Base-by-base conservation (phyloP, 2,113 vertebrate species). In the Alectura lathami region DNA sequence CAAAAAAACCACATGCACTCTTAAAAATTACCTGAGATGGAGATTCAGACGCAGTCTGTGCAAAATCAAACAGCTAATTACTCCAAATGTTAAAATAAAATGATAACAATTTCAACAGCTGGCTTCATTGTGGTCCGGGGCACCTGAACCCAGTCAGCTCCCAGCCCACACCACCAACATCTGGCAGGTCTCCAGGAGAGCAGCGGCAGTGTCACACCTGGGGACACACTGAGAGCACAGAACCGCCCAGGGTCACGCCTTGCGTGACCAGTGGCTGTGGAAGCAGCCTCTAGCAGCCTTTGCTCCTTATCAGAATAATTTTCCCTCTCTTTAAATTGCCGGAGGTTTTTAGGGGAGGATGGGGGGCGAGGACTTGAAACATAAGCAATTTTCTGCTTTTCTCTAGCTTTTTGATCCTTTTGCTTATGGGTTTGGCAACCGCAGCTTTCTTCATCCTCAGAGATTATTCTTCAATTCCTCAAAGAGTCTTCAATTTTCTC, bases 401-500 rank as follows among this genome's bases (percentile, higher is more conserved):
- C 70, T 63, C 48, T 67, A 67, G 60, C 94, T 75, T 95, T 94
- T 94, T 93, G 79, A 94, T 95, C 93, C 90, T 68, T 91, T 90
- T 2, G 17, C 91, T 95, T 88, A 40, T 32, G 80, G 93, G 77
- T 95, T 96, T 92, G 74, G 89, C 93, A 96, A 95, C 91, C 12
- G 53, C 94, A 86, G 85, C 70, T 96, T 94, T 47, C 87, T 95
- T 96, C 91, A 89, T 96, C 96, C 91, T 91, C 47, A 45, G 93
- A 94, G 97, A 97, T 97, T 96, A 97, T 91, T 83, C 62, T 81
- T 95, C 89, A 85, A 6, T 95, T 97, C 97, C 97, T 96, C 83
- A 96, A 80, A 95, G 89, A 95, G 83, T 78, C 93, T 97, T 94
- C 93, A 96, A 91, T 98, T 97, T 97, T 83, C 92, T 96, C 84